phyloP scores from a whole-genome alignment of 2,888 invertebrate species.

The Drosophila birchii region DNA sequence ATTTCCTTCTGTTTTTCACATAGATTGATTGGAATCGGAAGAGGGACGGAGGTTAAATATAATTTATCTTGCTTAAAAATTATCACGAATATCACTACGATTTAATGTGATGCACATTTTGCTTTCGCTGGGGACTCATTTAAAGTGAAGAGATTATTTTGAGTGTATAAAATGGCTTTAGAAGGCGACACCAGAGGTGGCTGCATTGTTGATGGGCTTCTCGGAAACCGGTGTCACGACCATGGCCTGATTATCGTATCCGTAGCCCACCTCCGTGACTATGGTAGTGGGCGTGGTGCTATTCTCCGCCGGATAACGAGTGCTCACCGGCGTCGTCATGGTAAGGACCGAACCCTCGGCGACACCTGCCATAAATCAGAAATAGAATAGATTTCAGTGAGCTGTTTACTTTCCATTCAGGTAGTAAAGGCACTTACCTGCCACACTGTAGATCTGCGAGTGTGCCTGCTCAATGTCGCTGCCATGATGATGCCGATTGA shows the following conservation, averaged over 20 bases:
- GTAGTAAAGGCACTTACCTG: conserved; percentile 71
- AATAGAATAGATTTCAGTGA: conserved; percentile 2
- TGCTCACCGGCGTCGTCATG: conserved; percentile 89
- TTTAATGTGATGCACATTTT: conserved; percentile 75
- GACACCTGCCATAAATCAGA: conserved; percentile 82
- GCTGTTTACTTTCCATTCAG: conserved; percentile 11
- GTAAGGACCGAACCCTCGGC: conserved; percentile 88
- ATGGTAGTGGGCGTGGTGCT: conserved; percentile 87
- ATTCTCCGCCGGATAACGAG: conserved; percentile 91
- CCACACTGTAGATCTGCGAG: conserved; percentile 82
- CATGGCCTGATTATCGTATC: conserved; percentile 92
- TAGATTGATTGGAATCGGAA: conserved; percentile 1
- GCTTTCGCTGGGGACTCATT: conserved; percentile 26
- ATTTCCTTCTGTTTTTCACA: too few species aligned
- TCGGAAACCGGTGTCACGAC: conserved; percentile 87
- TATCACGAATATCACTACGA: conserved; percentile 65
- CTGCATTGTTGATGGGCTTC: conserved; percentile 59
- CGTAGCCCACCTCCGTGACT: conserved; percentile 87
- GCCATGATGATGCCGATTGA: conserved; percentile 58
- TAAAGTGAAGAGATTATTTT: conserved; percentile 10
- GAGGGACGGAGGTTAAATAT: background rate
- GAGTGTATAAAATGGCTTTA: conserved; percentile 36
- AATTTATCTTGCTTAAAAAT: conserved; percentile 22
- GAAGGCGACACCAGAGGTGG: conserved; percentile 59
- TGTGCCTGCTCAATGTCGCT: conserved; percentile 79